Conservation (phyloP, 2,888 invertebrate species). For the Dromius quadrimaculatus region DNA sequence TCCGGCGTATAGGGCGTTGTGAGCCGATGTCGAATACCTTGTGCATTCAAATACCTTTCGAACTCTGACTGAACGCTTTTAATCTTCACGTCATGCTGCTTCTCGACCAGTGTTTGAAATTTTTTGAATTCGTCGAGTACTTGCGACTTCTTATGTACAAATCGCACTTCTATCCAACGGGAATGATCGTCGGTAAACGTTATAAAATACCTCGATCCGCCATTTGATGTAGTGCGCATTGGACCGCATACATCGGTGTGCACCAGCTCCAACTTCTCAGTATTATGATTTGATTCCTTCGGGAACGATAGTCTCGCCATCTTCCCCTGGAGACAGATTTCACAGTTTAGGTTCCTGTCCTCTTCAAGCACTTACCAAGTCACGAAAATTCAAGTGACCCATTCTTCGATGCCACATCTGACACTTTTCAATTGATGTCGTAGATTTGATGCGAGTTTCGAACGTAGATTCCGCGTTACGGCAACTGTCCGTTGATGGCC, state of each 20-base stretch:
- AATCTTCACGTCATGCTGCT: constrained; percentile 41
- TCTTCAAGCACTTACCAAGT: constrained; percentile 6
- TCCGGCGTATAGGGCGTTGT: constrained; percentile 57
- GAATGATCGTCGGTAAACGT: constrained; percentile 57
- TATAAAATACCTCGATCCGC: constrained; percentile 54
- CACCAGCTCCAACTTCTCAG: background rate
- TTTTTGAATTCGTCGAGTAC: constrained; percentile 35
- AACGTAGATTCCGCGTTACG: background rate
- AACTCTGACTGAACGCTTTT: constrained; percentile 54
- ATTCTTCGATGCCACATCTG: constrained; percentile 18
- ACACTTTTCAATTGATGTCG: background rate
- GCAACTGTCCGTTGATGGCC: too few relatives aligned
- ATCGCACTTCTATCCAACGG: constrained; percentile 23
- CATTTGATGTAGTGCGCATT: constrained; percentile 47
- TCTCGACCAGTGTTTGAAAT: constrained; percentile 35
- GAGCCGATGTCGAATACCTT: constrained; percentile 55
- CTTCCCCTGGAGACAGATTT: constrained; percentile 50
- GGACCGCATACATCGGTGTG: constrained; percentile 7
- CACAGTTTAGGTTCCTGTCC: constrained; percentile 37
- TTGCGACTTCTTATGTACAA: constrained; percentile 20
- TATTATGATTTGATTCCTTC: constrained; percentile 1
- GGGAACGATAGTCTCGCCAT: constrained; percentile 50
- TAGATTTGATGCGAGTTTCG: background rate
- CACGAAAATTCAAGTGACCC: constrained; percentile 20
- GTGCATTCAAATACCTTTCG: constrained; percentile 54